These are phyloP conservation scores for Aplysina aerophoba DNA, from an alignment of 37 sponge, comb jelly and placozoan species.

Conservation along the genomic window DNA sequence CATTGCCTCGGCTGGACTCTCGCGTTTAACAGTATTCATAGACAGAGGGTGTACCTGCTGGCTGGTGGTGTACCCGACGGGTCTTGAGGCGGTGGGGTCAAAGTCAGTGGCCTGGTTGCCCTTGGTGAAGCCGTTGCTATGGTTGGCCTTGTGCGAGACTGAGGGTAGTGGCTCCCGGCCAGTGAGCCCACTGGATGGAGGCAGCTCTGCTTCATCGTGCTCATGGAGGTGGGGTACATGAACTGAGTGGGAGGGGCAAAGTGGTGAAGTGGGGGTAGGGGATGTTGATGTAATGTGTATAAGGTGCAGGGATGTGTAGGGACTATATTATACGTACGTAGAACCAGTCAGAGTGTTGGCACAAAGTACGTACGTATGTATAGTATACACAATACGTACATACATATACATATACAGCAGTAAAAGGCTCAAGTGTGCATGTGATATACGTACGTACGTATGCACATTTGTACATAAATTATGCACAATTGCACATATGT, in stretches of 20 bases:
- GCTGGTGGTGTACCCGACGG: not conserved
- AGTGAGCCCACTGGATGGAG: not conserved
- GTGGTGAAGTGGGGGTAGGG: too few species aligned
- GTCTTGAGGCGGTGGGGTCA: not conserved
- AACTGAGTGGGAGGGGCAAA: not conserved
- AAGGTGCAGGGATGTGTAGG: too few species aligned
- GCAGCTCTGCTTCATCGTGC: constrained; percentile 70
- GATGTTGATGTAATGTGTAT: too few species aligned
- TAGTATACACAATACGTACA: too few species aligned
- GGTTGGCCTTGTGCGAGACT: constrained; percentile 23
- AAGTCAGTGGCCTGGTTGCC: constrained; percentile 44
- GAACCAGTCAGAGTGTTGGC: too few species aligned
- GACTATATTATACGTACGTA: too few species aligned
- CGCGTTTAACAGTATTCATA: constrained; percentile 18
- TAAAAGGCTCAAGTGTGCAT: too few species aligned
- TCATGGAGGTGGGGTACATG: constrained; percentile 63
- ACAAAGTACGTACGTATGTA: constrained; percentile 9
- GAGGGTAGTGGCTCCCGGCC: constrained; percentile 52
- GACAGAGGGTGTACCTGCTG: not conserved
- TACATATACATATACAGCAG: not conserved
- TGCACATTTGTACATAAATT: not conserved
- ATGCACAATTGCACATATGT: too few species aligned
- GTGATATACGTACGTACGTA: not conserved
- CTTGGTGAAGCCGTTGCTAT: constrained; percentile 64
- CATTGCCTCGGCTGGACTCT: constrained; percentile 21